A percentile compares a stretch with the other conserved stretches of the same genome.
These are phyloP conservation scores for Dicyrtomina minuta DNA, from an alignment of 2,888 invertebrate species.

Conservation along the genomic window DNA sequence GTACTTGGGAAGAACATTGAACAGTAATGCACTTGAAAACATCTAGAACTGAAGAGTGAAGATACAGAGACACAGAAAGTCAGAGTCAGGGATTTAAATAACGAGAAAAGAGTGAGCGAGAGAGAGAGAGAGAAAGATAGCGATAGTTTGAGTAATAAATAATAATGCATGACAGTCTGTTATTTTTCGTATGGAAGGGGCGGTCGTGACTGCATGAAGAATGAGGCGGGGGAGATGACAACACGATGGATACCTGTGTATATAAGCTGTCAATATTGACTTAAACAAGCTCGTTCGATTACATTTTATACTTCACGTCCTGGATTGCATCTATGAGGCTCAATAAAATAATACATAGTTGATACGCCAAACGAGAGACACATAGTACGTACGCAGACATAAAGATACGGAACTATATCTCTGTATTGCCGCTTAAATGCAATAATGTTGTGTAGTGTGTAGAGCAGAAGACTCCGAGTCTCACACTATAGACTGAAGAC, in stretches of 20 bases:
- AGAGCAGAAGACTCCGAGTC: too few species aligned
- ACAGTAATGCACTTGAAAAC: too few species aligned
- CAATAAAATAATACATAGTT: too few species aligned
- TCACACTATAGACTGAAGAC: too few species aligned
- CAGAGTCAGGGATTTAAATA: slow-evolving; percentile 17
- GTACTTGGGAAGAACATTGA: too few species aligned
- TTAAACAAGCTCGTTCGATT: slow-evolving; percentile 24
- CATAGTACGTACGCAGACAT: background rate
- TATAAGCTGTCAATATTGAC: slow-evolving; percentile 30
- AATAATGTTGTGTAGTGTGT: too few species aligned
- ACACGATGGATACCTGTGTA: slow-evolving; percentile 28
- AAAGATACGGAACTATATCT: background rate
- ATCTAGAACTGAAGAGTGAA: too few species aligned
- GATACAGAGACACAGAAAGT: too few species aligned
- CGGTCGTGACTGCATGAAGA: slow-evolving; percentile 32
- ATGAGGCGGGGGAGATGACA: slow-evolving; percentile 32
- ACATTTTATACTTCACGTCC: slow-evolving; percentile 12
- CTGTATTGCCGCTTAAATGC: too few species aligned
- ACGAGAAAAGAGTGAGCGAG: slow-evolving; percentile 9
- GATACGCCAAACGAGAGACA: background rate
- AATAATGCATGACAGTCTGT: slow-evolving; percentile 30
- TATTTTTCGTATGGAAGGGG: slow-evolving; percentile 21
- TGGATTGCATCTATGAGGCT: background rate
- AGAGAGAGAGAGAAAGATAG: background rate
- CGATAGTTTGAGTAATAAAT: slow-evolving; percentile 23